Conservation (phyloP, 1,140 invertebrate genomes). For the Camponotus floridanus region DNA sequence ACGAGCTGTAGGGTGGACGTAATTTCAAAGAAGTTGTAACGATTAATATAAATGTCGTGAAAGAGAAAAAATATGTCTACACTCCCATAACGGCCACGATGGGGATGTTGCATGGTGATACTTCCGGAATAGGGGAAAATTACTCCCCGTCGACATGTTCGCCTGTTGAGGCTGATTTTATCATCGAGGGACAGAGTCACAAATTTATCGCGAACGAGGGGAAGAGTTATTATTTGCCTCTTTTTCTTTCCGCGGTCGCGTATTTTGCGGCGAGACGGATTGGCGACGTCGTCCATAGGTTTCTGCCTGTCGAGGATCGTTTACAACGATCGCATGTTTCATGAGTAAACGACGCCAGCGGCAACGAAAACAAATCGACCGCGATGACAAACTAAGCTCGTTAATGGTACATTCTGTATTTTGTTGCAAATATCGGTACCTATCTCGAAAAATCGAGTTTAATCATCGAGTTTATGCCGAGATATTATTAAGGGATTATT, state of each 20-base stretch:
- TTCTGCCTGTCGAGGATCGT: slow-evolving; percentile 9
- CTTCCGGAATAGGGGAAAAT: slow-evolving; percentile 13
- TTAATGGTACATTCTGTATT: not conserved
- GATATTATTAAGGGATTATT: too few species aligned
- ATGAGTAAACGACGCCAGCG: slow-evolving; percentile 9
- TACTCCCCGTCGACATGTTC: slow-evolving; percentile 4
- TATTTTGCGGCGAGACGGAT: slow-evolving; percentile 38
- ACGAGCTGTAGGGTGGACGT: not conserved
- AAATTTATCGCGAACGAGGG: not conserved
- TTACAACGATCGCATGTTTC: not conserved
- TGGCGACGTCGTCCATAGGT: slow-evolving; percentile 21
- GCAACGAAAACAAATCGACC: not conserved
- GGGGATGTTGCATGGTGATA: not conserved
- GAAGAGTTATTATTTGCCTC: slow-evolving; percentile 2
- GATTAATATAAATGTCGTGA: slow-evolving; percentile 47
- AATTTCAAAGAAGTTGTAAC: slow-evolving; percentile 56
- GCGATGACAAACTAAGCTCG: not conserved
- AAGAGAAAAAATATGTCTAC: slow-evolving; percentile 8
- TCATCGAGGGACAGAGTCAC: slow-evolving; percentile 16
- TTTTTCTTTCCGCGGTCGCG: not conserved
- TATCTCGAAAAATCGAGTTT: not conserved
- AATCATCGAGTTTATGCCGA: too few species aligned
- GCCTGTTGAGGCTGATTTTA: slow-evolving; percentile 22
- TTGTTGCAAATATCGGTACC: not conserved
- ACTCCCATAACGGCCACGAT: slow-evolving; percentile 8